Conservation (phyloP, 2,888 invertebrate genomes). For the Hipparchia sbordonii region DNA sequence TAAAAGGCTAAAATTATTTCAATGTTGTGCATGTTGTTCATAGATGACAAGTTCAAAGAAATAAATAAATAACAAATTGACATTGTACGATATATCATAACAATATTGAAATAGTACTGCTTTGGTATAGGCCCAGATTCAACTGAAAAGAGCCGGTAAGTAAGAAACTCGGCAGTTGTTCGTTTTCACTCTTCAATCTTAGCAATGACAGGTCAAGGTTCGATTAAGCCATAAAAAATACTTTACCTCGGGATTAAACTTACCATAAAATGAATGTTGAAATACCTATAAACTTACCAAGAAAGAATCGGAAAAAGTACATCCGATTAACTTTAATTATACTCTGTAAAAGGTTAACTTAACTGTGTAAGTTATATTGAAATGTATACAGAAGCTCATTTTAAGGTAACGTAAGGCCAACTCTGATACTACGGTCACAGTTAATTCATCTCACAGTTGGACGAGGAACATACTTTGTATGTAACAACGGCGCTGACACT, state of each 20-base stretch:
- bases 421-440: not conserved
- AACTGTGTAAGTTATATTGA: constrained; percentile 18
- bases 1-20: too few relatives aligned
- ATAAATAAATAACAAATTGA: too few relatives aligned
- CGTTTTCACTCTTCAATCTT: too few relatives aligned
- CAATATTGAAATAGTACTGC: too few relatives aligned
- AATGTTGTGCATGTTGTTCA: too few relatives aligned
- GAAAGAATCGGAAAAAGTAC: constrained; percentile 12
- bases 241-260: constrained; percentile 4
- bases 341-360: constrained; percentile 14
- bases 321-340: constrained; percentile 19
- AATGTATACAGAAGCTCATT: constrained; percentile 12
- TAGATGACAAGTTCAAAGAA: too few relatives aligned
- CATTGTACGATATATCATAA: too few relatives aligned
- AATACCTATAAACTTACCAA: constrained; percentile 12
- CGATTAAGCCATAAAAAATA: constrained; percentile 1
- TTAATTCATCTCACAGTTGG: not conserved
- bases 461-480: not conserved
- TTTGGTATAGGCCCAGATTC: too few relatives aligned
- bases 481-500: too few relatives aligned
- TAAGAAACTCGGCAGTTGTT: too few relatives aligned
- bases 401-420: constrained; percentile 12
- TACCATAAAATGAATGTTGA: constrained; percentile 1
- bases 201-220: not conserved
- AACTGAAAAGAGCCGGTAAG: too few relatives aligned